Base-by-base conservation (phyloP, 2,113 vertebrate genomes). In the Camarhynchus parvulus region DNA sequence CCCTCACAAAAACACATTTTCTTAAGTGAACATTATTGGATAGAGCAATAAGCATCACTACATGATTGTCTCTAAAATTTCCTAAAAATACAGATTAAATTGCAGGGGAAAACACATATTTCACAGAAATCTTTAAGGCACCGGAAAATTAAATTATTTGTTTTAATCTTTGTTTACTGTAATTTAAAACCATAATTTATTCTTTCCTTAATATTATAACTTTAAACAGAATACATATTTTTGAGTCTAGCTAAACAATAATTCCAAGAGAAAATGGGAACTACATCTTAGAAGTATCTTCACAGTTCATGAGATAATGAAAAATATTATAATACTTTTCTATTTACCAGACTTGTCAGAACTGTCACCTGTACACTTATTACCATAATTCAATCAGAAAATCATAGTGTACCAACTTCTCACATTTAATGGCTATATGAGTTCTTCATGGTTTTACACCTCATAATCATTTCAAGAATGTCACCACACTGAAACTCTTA, bases 141-240 rank as follows among this genome's bases (percentile, higher is more conserved):
- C 47, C 68, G 92, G 69, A 94, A 95, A 97, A 97, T 96, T 96
- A 97, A 97, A 94, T 95, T 95, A 96, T 94, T 95, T 83, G 90
- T 87, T 83, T 91, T 96, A 53, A 86, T 93, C 69, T 91, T 92
- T n/a, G 35, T 95, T 97, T 75, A 77, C 19, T 90, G 58, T 53
- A 95, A 62, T 94, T 94, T 94, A 80, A 92, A 95, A 89, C 6
- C 42, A 87, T 81, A 73, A 70, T 52, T 94, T 95, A 83, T 83
- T 95, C 33, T 94, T 89, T 94, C n/a, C 41, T 78, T 93, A 66
- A 91, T 69, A 91, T 37, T 64, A 69, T 44, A 74, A 42, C 25
- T 59, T 74, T 82, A 86, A 49, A 14, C 35, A 77, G 75, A 77
- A 90, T 39, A 78, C 37, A 27, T 41, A 42, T 63, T 89, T 59